Evolutionary conservation across 2,888 invertebrate species (phyloP), one percentile per base, ranked within the genome.

Genomic region (Neria commutata): DNA sequence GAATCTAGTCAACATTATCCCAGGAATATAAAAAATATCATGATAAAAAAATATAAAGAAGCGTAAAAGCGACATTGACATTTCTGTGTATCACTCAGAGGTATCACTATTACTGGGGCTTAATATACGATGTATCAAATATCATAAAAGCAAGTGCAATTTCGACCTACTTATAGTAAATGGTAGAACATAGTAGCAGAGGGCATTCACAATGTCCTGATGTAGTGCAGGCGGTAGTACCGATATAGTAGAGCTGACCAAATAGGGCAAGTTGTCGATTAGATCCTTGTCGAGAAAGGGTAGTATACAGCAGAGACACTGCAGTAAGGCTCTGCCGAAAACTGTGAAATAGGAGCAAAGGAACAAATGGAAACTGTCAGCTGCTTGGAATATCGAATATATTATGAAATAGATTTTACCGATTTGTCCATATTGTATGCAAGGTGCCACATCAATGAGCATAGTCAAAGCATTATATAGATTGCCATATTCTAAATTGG

Each of bases 251-350:
- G 95, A 94, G 52, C 98, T 97, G 49, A 95, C 91, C 70, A 96
- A 85, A 81, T 96, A 96, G 21, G 98, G 96, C 71, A 99, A 85
- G 74, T 94, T 94, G 84, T 98, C 98, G 69, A 99, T 92, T 76
- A 94, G 86, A 78, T 98, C 98, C 79, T 95, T 92, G 80, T 98
- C 98, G 75, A 99, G 84, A 83, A 99, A 99, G 11, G 98, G 96
- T 64, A 98, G 87, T 68, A 99, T 86, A 79, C 97, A 97, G 65
- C 95, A 94, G 65, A 98, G 85, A 71, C 96, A 95, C 83, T 96
- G 95, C 34, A 99, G 86, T 54, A 98, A 87, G 25, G 95, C 91
- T 84, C 94, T 92, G 14, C 97, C 98, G 79, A 98, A 93, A 55
- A 90, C 98, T 95, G 81, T 0, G 85, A 83, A 42, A 42, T 17